Evolutionary conservation across 2,797 vertebrate genomes (phyloP).

Genomic region (Macroramphosus scolopax): DNA sequence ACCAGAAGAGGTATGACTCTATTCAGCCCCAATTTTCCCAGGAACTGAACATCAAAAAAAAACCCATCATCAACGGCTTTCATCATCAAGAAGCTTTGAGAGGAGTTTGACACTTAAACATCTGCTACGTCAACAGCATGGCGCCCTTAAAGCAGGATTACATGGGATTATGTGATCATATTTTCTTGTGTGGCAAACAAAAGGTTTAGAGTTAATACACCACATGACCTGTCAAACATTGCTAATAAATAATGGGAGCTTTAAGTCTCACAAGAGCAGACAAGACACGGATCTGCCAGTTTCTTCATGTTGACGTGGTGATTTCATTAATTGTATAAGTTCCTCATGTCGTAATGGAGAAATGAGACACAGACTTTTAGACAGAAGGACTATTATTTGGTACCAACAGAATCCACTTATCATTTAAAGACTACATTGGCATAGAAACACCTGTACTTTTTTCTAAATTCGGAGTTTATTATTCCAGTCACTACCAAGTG

Average conservation of each 20-base stretch:
- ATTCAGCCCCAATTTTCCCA: too few species aligned
- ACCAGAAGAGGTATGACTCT: too few species aligned
- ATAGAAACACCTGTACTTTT: too few species aligned
- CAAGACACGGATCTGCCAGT: conserved; percentile 13
- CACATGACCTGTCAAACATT: conserved; percentile 25
- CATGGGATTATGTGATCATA: conserved; percentile 32
- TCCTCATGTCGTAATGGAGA: conserved; percentile 4
- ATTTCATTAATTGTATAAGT: conserved; percentile 12
- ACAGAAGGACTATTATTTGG: too few species aligned
- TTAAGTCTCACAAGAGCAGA: too few species aligned
- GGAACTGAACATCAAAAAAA: conserved; percentile 25
- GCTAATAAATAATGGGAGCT: conserved; percentile 33
- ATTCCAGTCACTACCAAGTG: too few species aligned
- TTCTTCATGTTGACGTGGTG: conserved; percentile 20
- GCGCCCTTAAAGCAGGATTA: conserved; percentile 36
- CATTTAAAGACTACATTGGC: too few species aligned
- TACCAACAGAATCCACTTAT: too few species aligned
- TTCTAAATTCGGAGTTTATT: too few species aligned
- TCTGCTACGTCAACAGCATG: conserved; percentile 34
- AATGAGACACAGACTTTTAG: too few species aligned
- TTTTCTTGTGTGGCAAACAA: conserved; percentile 40
- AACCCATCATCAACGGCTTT: conserved; percentile 19
- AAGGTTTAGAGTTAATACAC: conserved; percentile 40
- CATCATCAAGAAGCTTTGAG: conserved; percentile 15
- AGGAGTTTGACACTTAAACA: conserved; percentile 24